Percentiles rank a stretch among this genome's conserved stretches.
phyloP scores from a whole-genome alignment of 2,113 vertebrate genomes.

The Labeo rohita region DNA sequence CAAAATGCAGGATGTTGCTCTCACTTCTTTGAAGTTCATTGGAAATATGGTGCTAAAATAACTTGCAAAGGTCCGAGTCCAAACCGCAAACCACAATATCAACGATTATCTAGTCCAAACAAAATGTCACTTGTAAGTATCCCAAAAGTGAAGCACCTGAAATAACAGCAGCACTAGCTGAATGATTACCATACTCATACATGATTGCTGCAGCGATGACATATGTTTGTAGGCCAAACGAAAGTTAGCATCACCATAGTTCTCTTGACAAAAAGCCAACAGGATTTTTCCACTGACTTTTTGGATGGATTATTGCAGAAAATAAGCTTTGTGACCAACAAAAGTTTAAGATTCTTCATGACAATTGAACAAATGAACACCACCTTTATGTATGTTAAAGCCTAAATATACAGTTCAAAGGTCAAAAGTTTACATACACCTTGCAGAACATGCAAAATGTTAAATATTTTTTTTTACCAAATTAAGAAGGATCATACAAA shows the following conservation, averaged over 20 bases:
- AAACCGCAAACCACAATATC: conserved; percentile 17
- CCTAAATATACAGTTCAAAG: no score
- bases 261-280: background rate
- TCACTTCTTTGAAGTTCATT: background rate
- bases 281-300: background rate
- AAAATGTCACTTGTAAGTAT: conserved; percentile 16
- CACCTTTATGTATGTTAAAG: no score
- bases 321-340: background rate
- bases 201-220: background rate
- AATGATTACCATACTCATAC: background rate
- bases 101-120: conserved; percentile 30
- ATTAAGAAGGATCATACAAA: no score
- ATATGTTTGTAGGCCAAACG: background rate
- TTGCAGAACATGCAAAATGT: no score
- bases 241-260: background rate
- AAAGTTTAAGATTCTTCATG: background rate
- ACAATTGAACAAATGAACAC: background rate
- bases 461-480: no score
- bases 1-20: conserved; percentile 6
- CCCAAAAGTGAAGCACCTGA: conserved; percentile 10
- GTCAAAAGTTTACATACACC: no score
- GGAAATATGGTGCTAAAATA: background rate
- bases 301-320: background rate
- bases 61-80: background rate
- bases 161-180: conserved; percentile 26